Conservation (phyloP, 2,888 invertebrate genomes). For the Ecliptopera silaceata region DNA sequence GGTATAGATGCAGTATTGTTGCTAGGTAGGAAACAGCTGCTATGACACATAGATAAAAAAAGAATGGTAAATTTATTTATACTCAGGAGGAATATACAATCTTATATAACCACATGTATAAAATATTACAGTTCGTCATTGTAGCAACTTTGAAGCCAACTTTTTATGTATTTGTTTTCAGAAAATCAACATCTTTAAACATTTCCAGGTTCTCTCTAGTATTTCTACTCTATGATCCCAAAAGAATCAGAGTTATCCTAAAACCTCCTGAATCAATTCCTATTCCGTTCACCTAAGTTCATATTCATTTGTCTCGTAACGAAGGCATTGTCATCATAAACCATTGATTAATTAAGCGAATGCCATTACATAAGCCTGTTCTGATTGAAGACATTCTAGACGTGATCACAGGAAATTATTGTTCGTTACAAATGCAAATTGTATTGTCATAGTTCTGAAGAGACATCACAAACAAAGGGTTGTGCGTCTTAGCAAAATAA, state of each 20-base stretch:
- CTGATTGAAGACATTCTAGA: conserved; percentile 28
- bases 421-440: conserved; percentile 23
- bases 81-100: too few species aligned
- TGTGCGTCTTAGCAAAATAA: too few species aligned
- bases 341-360: conserved; percentile 27
- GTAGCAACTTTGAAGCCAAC: too few species aligned
- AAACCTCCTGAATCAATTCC: background rate
- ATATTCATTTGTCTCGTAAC: conserved; percentile 21
- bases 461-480: background rate
- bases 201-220: background rate
- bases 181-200: background rate
- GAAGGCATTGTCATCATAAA: conserved; percentile 22
- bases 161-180: too few species aligned
- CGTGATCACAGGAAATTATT: conserved; percentile 20
- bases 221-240: conserved; percentile 1
- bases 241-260: conserved; percentile 3
- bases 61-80: too few species aligned
- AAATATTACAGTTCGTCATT: too few species aligned
- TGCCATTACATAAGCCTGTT: conserved; percentile 22
- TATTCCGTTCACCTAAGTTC: conserved; percentile 1
- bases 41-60: too few species aligned
- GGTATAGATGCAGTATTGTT: too few species aligned
- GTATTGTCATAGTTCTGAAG: conserved; percentile 1
- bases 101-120: too few species aligned
- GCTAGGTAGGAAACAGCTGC: too few species aligned